These are phyloP conservation scores for Chamaedrilus cognettii DNA, from an alignment of 2,888 invertebrate species.

Conservation along the genomic window DNA sequence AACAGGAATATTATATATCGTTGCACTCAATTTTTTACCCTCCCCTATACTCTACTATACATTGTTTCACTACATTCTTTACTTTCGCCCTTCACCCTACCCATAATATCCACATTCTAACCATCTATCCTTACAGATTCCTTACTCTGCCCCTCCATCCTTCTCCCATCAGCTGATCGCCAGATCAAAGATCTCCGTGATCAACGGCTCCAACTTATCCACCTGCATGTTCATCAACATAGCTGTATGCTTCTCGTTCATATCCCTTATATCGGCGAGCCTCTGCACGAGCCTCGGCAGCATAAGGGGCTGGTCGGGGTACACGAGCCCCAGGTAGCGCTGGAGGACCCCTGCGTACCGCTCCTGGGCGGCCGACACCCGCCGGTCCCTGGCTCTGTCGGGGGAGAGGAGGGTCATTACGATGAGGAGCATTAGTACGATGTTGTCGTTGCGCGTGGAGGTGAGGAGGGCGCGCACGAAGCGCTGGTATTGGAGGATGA, in stretches of 20 bases:
- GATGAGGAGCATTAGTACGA: constrained; percentile 50
- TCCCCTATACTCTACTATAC: too few relatives aligned
- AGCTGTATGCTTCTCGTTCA: constrained; percentile 87
- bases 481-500: constrained; percentile 51
- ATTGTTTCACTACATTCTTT: too few relatives aligned
- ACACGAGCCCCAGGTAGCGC: constrained; percentile 43
- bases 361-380: constrained; percentile 45
- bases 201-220: constrained; percentile 82
- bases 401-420: constrained; percentile 51
- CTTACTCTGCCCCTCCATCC: too few relatives aligned
- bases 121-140: too few relatives aligned
- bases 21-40: too few relatives aligned
- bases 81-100: too few relatives aligned
- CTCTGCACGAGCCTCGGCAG: constrained; percentile 74
- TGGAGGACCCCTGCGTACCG: constrained; percentile 46
- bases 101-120: too few relatives aligned
- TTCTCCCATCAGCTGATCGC: too few relatives aligned
- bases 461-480: constrained; percentile 49
- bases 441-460: constrained; percentile 47
- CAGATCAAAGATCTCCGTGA: constrained; percentile 94
- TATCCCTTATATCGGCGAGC: constrained; percentile 82
- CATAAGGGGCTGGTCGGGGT: constrained; percentile 44
- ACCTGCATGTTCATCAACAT: constrained; percentile 93
- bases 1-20: too few relatives aligned
- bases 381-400: constrained; percentile 44